Percentiles rank a stretch among this genome's conserved stretches.
Conservation (phyloP, 2,797 vertebrate genomes). For the Triplophysa bombifrons region DNA sequence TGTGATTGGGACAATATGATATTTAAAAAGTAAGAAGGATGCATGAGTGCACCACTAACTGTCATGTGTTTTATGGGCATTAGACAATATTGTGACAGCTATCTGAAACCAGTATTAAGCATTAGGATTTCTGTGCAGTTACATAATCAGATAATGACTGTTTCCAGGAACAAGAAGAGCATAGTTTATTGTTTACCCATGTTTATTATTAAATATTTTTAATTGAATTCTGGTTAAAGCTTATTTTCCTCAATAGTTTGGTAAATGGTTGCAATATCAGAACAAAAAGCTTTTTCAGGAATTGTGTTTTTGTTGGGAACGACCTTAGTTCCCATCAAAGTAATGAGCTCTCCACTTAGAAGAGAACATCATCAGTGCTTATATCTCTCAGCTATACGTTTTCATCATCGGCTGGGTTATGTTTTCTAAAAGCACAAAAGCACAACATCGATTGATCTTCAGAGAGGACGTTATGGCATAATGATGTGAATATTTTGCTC, state of each 20-base stretch:
- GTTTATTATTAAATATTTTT: slow-evolving; percentile 28
- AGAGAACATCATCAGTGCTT: not conserved
- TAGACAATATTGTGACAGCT: slow-evolving; percentile 5
- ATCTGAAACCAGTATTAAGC: not conserved
- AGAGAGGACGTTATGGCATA: slow-evolving; percentile 32
- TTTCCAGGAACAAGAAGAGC: not conserved
- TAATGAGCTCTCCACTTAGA: slow-evolving; percentile 26
- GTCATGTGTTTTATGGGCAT: not conserved
- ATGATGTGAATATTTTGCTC: slow-evolving; percentile 42
- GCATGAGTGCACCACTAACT: no score
- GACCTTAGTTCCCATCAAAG: slow-evolving; percentile 22
- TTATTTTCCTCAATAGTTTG: not conserved
- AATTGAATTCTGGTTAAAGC: slow-evolving; percentile 25
- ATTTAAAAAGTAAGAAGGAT: no score
- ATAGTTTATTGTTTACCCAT: not conserved
- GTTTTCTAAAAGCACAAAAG: slow-evolving; percentile 19
- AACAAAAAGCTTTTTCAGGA: slow-evolving; percentile 21
- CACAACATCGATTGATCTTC: slow-evolving; percentile 32
- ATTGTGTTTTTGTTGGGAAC: slow-evolving; percentile 10
- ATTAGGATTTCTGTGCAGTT: slow-evolving; percentile 8
- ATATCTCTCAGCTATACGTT: slow-evolving; percentile 14
- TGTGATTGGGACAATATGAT: no score
- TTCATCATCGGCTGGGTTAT: slow-evolving; percentile 9
- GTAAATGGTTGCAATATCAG: slow-evolving; percentile 11
- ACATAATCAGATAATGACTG: not conserved